Evolutionary conservation across 30 jellyfish, hydroid and myxozoan species (phyloP).

Genomic region (Turritopsis rubra): DNA sequence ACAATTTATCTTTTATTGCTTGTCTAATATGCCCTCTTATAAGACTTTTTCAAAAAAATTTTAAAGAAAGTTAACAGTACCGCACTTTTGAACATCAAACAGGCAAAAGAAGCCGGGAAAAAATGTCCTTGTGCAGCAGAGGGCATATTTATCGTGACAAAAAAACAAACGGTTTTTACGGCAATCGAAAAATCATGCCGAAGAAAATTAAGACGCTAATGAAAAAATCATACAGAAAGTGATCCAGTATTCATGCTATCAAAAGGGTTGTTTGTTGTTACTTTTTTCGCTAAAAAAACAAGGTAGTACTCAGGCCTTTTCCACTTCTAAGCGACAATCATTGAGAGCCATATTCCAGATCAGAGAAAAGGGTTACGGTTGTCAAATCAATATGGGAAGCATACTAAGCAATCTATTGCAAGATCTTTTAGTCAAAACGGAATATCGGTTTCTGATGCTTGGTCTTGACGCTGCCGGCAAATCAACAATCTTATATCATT

Average conservation of each 20-base stretch:
- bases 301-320: background rate
- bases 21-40: too few species aligned
- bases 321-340: background rate
- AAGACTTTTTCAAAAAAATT: too few species aligned
- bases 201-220: background rate
- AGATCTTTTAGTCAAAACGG: conserved; percentile 60
- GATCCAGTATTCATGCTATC: background rate
- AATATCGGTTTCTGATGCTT: conserved; percentile 82
- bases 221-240: background rate
- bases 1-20: too few species aligned
- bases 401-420: conserved; percentile 35
- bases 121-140: too few species aligned
- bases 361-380: background rate
- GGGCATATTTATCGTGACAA: too few species aligned
- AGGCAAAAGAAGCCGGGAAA: too few species aligned
- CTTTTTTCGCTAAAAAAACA: background rate
- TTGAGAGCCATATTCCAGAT: background rate
- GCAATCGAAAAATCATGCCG: background rate
- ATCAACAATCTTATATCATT: conserved; percentile 77
- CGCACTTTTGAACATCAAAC: too few species aligned
- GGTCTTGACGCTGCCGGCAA: conserved; percentile 95
- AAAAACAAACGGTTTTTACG: background rate
- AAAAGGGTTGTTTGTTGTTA: background rate
- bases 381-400: conserved; percentile 69
- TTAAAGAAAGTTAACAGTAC: too few species aligned